Base-by-base conservation (phyloP, 2,113 vertebrate species). In the Nothobranchius furzeri region DNA sequence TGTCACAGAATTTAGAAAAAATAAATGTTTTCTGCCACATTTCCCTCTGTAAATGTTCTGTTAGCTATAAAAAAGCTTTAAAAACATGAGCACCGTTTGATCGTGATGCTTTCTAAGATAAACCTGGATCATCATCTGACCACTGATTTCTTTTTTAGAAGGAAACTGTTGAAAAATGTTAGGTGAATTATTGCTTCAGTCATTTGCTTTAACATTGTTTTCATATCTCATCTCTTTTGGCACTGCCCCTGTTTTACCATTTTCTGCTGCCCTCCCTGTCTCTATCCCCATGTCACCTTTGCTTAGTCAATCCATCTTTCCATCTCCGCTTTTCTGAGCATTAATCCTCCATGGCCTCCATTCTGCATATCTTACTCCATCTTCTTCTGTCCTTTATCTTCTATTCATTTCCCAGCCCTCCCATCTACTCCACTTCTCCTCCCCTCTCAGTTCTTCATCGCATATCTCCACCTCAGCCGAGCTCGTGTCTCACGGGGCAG, bases 401-500 rank as follows among this genome's bases (percentile, higher is more conserved):
- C 43, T 57, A 43, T 25, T 61, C 52, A 53, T 42, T 68, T 50
- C 36, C 47, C 25, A 25, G 54, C 30, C 13, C 45, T 12, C 35
- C 25, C 47, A 12, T 20, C 43, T 54, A 57, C 43, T 66, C 49
- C 60, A 24, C 56, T 35, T 66, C 54, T 49, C 67, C 58, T 73
- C 71, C 75, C 62, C 30, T 9, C 35, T 51, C 60, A 20, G 11
- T 75, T 75, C 73, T 75, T 71, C 30, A 49, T 69, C 12, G 53
- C 76, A 73, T 68, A 65, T 81, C 74, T 75, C 78, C 55, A 66
- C 74, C 75, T 77, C 17, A 53, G 51, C 70, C 60, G 14, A 47
- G 77, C 79, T 81, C 57, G 68, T 40, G 37, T 87, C 87, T 90
- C 78, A 65, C 55, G 76, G 78, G 85, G 65, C 52, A 60, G 61